Conservation (phyloP, 2,888 invertebrate genomes). For the Nephrotoma appendiculata region DNA sequence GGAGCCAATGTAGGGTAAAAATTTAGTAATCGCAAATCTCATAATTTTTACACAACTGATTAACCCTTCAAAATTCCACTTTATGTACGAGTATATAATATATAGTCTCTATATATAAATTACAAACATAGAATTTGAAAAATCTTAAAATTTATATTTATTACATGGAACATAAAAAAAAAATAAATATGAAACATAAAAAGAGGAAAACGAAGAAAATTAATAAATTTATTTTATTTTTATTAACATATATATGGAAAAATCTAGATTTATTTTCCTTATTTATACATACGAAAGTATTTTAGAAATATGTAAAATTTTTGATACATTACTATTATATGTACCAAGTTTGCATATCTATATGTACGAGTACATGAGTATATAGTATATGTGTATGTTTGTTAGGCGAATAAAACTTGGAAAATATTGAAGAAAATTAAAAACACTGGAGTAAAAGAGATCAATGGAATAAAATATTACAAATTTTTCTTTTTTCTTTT, state of each 20-base stretch:
- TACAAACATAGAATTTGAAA: not conserved
- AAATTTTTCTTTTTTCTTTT: not conserved
- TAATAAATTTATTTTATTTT: not conserved
- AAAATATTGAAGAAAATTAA: not conserved
- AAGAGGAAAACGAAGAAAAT: not conserved
- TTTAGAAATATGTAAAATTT: not conserved
- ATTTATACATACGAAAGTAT: not conserved
- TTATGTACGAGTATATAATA: not conserved
- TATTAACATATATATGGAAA: not conserved
- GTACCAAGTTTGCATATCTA: not conserved
- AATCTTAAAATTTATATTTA: not conserved
- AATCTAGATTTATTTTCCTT: not conserved
- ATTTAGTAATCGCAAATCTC: not conserved
- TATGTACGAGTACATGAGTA: not conserved
- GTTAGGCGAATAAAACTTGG: not conserved
- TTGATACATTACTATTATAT: not conserved
- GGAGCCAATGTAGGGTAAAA: no score
- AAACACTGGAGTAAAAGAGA: not conserved
- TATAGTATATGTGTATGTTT: not conserved
- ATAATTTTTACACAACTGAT: not conserved
- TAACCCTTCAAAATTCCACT: not conserved
- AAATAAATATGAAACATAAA: not conserved
- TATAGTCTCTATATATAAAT: not conserved
- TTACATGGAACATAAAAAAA: not conserved
- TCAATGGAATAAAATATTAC: not conserved